Evolutionary conservation across 2,888 invertebrate genomes (phyloP), one percentile per base, ranked within the genome.

Genomic region (Smittia sp.): DNA sequence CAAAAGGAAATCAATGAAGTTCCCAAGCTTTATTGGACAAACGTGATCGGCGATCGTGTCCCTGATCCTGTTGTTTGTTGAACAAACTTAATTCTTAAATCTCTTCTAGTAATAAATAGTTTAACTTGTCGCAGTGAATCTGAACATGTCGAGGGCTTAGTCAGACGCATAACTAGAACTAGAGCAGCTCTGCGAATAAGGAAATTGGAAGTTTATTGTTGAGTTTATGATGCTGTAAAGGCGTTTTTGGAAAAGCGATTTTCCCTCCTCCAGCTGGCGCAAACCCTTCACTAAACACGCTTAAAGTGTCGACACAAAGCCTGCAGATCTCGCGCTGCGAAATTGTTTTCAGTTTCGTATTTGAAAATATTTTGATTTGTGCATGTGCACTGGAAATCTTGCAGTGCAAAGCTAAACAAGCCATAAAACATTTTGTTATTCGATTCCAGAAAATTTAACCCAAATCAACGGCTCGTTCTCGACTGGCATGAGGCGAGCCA

Each of bases 131-230:
- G n/a, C n/a, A n/a, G n/a, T n/a, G n/a, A n/a, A n/a, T n/a, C n/a
- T n/a, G n/a, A n/a, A n/a, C n/a, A n/a, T n/a, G n/a, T n/a, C n/a
- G n/a, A n/a, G n/a, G n/a, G n/a, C n/a, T n/a, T n/a, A n/a, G n/a
- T n/a, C n/a, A n/a, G n/a, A n/a, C n/a, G n/a, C n/a, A n/a, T n/a
- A n/a, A n/a, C n/a, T n/a, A n/a, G n/a, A n/a, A n/a, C n/a, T n/a
- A n/a, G n/a, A n/a, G n/a, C n/a, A n/a, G n/a, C n/a, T n/a, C n/a
- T n/a, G n/a, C n/a, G n/a, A 46, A 70, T 54, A 70, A 70, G 69
- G 69, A 70, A 70, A 70, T 70, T 70, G 52, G 22, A 70, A 52
- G 27, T 70, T 70, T 54, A 54, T 70, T 70, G 69, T 46, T n/a
- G 41, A 52, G 54, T 70, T 70, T 70, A 70, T 70, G 54, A 27